phyloP scores from a whole-genome alignment of 2,797 vertebrate species.

The Botia kubotai region DNA sequence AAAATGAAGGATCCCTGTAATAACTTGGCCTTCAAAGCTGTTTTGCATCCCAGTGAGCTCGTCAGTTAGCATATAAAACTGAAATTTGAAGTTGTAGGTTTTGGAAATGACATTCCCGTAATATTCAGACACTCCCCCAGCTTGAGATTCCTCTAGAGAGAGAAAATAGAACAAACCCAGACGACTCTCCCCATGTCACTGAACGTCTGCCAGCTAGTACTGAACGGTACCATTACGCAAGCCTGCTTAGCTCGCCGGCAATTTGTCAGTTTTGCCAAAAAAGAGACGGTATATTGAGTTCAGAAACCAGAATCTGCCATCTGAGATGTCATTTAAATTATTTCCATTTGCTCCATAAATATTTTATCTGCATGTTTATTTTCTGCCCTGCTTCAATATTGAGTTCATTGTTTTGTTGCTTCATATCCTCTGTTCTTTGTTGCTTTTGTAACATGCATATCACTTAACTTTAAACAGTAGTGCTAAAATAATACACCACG shows the following conservation, averaged over 20 bases:
- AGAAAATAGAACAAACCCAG: conserved; percentile 70
- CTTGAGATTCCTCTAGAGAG: not conserved
- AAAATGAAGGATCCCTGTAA: not conserved
- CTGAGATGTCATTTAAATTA: not conserved
- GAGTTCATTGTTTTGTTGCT: not conserved
- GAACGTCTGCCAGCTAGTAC: conserved; percentile 72
- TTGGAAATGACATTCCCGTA: conserved; percentile 14
- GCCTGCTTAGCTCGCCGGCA: conserved; percentile 77
- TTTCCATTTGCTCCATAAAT: not conserved
- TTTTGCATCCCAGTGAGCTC: conserved; percentile 1
- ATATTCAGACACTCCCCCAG: conserved; percentile 19
- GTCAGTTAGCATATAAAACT: conserved; percentile 16
- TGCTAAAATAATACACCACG: not conserved
- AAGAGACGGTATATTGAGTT: conserved; percentile 73
- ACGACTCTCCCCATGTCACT: conserved; percentile 68
- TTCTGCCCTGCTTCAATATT: not conserved
- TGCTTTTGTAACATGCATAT: not conserved
- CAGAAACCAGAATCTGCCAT: not conserved
- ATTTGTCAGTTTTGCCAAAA: conserved; percentile 82
- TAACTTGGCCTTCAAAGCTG: conserved; percentile 1
- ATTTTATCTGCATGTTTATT: not conserved
- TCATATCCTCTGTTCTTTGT: not conserved
- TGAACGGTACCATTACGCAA: conserved; percentile 76
- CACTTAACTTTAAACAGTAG: not conserved
- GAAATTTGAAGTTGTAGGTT: conserved; percentile 5